Base-by-base conservation (phyloP, 2,113 vertebrate genomes). In the Pogonocichla stellata region DNA sequence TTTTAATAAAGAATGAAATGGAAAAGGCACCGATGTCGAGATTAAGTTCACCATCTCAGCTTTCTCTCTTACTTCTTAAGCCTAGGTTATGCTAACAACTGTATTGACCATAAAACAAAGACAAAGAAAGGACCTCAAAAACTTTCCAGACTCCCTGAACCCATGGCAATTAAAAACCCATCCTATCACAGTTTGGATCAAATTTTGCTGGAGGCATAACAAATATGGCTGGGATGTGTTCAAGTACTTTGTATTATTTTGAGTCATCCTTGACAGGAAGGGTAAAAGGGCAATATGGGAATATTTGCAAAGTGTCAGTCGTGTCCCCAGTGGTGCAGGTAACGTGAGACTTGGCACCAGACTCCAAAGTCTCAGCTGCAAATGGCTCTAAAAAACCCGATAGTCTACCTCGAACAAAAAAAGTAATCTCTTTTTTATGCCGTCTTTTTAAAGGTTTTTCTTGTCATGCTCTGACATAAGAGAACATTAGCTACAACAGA, bases 1-100 rank as follows among this genome's bases (percentile, higher is more conserved):
- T 92, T 94, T 92, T 80, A 96, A 95, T 93, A 82, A 96, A 96
- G 48, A 67, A 96, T 85, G 81, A 88, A 88, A 94, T 86, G 61
- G 73, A 94, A 86, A 94, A 86, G 80, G 42, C 82, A 62, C 26
- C 57, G 82, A 80, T 90, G 33, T 48, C 48, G n/a, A 92, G 92
- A 93, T 92, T 74, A 81, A 57, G 65, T 74, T 81, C 73, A 61
- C 57, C 33, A 33, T 64, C 45, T 82, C 38, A 28, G 40, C 28
- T 75, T 91, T 80, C 45, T 90, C 36, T 79, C 62, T 85, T 85
- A 61, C 62, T 74, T 61, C 28, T 50, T 4, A 73, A 92, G 34
- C 16, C 43, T n/a, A 22, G 29, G 9, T 78, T 43, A 43, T 31
- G 42, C 13, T 78, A 74, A 80, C 18, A 62, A 36, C 13, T 56